Evolutionary conservation across 2,113 vertebrate species (phyloP).

Genomic region (Corythornis madagascariensis): DNA sequence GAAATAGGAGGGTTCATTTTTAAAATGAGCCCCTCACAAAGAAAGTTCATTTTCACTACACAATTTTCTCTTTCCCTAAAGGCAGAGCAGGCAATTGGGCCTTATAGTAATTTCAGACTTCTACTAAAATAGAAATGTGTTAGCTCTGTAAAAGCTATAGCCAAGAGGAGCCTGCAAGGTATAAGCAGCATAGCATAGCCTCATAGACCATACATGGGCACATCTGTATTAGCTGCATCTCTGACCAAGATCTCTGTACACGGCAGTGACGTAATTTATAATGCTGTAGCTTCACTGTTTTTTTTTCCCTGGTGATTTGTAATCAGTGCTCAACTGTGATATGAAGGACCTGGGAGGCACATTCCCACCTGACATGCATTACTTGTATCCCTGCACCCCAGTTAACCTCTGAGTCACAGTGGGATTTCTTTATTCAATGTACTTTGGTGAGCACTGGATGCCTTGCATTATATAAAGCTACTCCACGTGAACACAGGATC

Average conservation of each 20-base stretch:
- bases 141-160: background rate
- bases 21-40: background rate
- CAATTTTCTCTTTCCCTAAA: background rate
- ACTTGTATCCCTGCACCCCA: background rate
- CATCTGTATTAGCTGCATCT: background rate
- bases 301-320: background rate
- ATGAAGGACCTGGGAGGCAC: background rate
- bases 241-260: background rate
- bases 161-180: background rate
- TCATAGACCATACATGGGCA: background rate
- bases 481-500: background rate
- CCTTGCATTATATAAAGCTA: background rate
- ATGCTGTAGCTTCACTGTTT: background rate
- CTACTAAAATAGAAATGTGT: background rate
- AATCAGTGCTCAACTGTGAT: background rate
- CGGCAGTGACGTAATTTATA: background rate
- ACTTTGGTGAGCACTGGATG: background rate
- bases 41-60: background rate
- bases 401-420: background rate
- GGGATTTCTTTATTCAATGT: background rate
- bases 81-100: background rate
- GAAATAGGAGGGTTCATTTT: background rate
- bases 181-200: accelerated
- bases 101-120: background rate
- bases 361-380: background rate